phyloP scores from a whole-genome alignment of 1,140 invertebrate genomes.

The Calycopis cecrops region DNA sequence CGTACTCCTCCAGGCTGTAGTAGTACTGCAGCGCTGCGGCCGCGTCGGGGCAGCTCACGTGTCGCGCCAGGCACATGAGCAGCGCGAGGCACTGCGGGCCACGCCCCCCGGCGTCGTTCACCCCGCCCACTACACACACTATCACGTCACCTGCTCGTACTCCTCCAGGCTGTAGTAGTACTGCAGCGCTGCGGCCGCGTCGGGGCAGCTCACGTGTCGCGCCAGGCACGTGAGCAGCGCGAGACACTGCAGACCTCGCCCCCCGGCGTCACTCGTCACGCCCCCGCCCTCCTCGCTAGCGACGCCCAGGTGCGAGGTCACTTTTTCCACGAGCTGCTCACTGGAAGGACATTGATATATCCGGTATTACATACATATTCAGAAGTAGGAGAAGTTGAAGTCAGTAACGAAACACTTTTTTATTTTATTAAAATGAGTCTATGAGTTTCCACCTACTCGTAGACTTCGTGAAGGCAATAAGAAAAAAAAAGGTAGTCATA shows the following conservation, averaged over 20 bases:
- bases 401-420: no score
- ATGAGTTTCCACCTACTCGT: no score
- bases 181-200: constrained; percentile 48
- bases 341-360: constrained; percentile 33
- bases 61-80: constrained; percentile 48
- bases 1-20: constrained; percentile 42
- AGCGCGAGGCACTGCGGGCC: constrained; percentile 56
- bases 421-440: no score
- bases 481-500: no score
- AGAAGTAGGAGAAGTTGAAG: no score
- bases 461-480: no score
- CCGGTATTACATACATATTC: no score
- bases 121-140: constrained; percentile 30
- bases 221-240: constrained; percentile 56
- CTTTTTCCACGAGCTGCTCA: constrained; percentile 45
- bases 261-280: constrained; percentile 34
- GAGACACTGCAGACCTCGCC: constrained; percentile 50
- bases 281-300: constrained; percentile 33
- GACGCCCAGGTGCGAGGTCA: constrained; percentile 50
- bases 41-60: constrained; percentile 44
- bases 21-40: constrained; percentile 56
- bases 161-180: constrained; percentile 54
- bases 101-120: constrained; percentile 33
- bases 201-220: constrained; percentile 40
- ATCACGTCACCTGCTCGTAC: constrained; percentile 29